Evolutionary conservation across 2,113 vertebrate genomes (phyloP).

Genomic region (Pterocles burchelli): DNA sequence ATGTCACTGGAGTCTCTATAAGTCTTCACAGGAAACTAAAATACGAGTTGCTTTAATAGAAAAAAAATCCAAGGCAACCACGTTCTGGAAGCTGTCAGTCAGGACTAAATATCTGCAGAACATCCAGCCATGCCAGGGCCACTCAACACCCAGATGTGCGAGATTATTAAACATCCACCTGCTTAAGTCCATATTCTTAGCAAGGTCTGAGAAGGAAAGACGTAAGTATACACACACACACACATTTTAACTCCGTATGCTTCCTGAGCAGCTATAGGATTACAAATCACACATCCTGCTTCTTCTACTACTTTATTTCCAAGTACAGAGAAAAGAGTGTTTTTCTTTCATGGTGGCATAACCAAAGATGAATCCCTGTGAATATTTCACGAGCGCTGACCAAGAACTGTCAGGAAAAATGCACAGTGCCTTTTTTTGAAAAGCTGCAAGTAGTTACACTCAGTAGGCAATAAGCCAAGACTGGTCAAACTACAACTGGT

Average conservation of each 20-base stretch:
- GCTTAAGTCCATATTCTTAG: background rate
- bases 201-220: background rate
- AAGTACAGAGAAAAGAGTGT: background rate
- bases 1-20: background rate
- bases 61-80: background rate
- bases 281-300: background rate
- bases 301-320: background rate
- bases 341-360: background rate
- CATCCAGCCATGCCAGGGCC: background rate
- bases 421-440: background rate
- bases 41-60: background rate
- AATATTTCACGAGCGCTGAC: background rate
- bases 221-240: accelerated
- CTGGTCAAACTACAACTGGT: background rate
- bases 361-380: background rate
- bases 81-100: background rate
- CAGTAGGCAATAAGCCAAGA: background rate
- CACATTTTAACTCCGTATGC: background rate
- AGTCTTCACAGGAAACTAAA: background rate
- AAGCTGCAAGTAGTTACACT: background rate
- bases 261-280: background rate
- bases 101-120: background rate
- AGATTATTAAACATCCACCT: background rate
- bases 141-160: background rate
- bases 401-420: background rate